Evolutionary conservation across 1,140 invertebrate genomes (phyloP).

Genomic region (Mercenaria mercenaria): DNA sequence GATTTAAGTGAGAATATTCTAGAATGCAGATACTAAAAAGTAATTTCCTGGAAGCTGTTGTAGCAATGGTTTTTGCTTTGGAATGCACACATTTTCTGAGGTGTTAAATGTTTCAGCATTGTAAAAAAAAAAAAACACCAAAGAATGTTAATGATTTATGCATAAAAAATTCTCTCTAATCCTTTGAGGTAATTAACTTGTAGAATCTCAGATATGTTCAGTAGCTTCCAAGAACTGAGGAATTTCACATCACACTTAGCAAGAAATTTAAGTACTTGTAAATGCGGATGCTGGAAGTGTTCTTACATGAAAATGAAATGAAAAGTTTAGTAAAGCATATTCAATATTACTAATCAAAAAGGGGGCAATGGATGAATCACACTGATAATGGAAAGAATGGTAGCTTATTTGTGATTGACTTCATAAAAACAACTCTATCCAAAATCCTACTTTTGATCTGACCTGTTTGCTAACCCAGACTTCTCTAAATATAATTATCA

Average conservation of each 20-base stretch:
- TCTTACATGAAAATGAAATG: too few relatives aligned
- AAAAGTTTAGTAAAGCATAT: too few relatives aligned
- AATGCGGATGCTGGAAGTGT: too few relatives aligned
- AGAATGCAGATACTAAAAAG: not conserved
- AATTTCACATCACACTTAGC: not conserved
- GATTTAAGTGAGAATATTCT: not conserved
- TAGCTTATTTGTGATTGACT: too few relatives aligned
- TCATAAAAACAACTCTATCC: too few relatives aligned
- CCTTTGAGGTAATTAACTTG: not conserved
- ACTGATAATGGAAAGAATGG: too few relatives aligned
- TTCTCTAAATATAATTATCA: too few relatives aligned
- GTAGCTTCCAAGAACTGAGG: not conserved
- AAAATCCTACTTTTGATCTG: too few relatives aligned
- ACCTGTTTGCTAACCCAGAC: too few relatives aligned
- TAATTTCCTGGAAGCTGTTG: not conserved
- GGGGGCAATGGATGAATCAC: too few relatives aligned
- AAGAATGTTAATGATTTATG: constrained; percentile 10
- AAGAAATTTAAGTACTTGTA: too few relatives aligned
- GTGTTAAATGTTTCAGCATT: not conserved
- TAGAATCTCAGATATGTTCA: not conserved
- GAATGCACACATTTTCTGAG: not conserved
- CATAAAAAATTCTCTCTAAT: not conserved
- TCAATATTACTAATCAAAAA: too few relatives aligned
- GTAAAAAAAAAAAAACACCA: not conserved
- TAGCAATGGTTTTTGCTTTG: not conserved